Evolutionary conservation across 2,113 vertebrate species (phyloP).

Genomic region (Pteruthius melanotis): DNA sequence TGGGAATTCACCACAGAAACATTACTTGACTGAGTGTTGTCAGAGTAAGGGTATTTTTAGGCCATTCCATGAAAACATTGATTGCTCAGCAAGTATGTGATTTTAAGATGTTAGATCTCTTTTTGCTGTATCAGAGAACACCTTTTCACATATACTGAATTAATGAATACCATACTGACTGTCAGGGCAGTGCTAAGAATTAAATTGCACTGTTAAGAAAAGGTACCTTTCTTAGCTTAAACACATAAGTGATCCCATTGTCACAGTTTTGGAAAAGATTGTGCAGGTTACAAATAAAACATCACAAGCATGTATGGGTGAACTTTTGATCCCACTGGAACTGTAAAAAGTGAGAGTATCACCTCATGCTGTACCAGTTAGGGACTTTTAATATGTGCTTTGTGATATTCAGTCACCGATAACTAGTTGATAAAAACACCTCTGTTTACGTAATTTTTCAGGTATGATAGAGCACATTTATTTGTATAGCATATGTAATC

Average conservation of each 20-base stretch:
- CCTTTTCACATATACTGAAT: not conserved
- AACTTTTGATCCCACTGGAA: not conserved
- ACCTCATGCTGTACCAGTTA: not conserved
- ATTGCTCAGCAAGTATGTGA: conserved; percentile 1
- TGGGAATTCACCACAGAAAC: conserved; percentile 14
- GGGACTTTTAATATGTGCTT: not conserved
- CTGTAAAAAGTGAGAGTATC: not conserved
- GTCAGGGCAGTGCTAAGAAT: not conserved
- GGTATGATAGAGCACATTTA: not conserved
- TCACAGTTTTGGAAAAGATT: not conserved
- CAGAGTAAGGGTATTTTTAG: not conserved
- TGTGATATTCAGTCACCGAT: not conserved
- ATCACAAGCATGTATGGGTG: not conserved
- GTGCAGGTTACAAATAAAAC: not conserved
- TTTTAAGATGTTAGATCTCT: conserved; percentile 26
- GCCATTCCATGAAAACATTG: not conserved
- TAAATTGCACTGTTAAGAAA: not conserved
- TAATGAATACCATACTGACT: not conserved
- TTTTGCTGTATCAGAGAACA: not conserved
- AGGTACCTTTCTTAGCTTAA: not conserved
- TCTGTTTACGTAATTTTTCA: not conserved
- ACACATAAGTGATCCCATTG: not conserved
- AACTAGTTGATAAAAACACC: not conserved
- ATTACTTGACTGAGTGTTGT: not conserved
- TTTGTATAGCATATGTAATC: not conserved